phyloP scores from a whole-genome alignment of 2,888 invertebrate species.

The Zaprionus lineosus region DNA sequence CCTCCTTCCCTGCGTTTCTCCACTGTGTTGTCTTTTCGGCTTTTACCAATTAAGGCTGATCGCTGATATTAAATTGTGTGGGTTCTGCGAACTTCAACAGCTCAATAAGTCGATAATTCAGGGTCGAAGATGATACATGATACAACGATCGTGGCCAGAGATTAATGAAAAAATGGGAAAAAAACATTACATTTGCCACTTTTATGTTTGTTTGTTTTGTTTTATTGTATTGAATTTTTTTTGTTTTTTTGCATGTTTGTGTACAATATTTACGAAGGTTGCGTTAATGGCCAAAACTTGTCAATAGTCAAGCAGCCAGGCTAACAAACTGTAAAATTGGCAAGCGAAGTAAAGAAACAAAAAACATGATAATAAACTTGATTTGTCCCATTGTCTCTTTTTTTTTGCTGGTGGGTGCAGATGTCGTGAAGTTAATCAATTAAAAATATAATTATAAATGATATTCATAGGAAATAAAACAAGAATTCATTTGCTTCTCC shows the following conservation, averaged over 20 bases:
- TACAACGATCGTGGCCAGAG: conserved; percentile 36
- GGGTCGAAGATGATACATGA: conserved; percentile 63
- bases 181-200: conserved; percentile 45
- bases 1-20: no score
- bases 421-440: conserved; percentile 76
- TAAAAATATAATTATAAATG: conserved; percentile 54
- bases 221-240: conserved; percentile 9
- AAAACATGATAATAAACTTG: conserved; percentile 40
- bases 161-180: conserved; percentile 44
- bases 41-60: no score
- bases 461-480: no score
- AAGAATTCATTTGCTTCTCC: no score
- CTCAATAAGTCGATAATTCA: conserved; percentile 62
- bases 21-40: conserved; percentile 3
- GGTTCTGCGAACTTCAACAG: conserved; percentile 46
- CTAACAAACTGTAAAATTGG: conserved; percentile 45
- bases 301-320: conserved; percentile 40
- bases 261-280: conserved; percentile 62
- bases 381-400: conserved; percentile 61
- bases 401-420: conserved; percentile 56
- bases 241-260: conserved; percentile 18
- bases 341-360: conserved; percentile 20
- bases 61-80: conserved; percentile 25
- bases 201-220: conserved; percentile 14
- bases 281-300: conserved; percentile 50